phyloP scores from a whole-genome alignment of 2,113 vertebrate genomes.

The Potamarius usumacintae region DNA sequence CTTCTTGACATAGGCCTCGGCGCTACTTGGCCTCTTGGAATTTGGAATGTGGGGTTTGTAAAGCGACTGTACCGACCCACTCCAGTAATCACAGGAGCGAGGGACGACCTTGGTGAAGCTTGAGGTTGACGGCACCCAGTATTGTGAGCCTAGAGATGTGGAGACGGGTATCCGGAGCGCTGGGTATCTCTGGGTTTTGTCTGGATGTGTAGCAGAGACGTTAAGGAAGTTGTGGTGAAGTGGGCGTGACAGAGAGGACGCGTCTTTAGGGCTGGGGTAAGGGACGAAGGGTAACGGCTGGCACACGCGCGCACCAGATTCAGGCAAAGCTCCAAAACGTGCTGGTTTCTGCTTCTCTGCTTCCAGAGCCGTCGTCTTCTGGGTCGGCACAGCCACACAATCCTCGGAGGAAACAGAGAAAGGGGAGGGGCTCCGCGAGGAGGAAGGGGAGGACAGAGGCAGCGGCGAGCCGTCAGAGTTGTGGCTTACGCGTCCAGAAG shows the following conservation, averaged over 20 bases:
- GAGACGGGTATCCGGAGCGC: conserved; percentile 31
- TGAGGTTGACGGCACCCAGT: conserved; percentile 62
- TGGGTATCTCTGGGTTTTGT: conserved; percentile 55
- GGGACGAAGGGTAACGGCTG: conserved; percentile 52
- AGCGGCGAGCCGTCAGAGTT: conserved; percentile 72
- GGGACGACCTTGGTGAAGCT: conserved; percentile 73
- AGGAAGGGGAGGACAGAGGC: conserved; percentile 68
- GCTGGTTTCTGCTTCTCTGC: conserved; percentile 35
- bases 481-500: conserved; percentile 56
- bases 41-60: conserved; percentile 52
- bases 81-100: conserved; percentile 60
- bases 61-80: conserved; percentile 59
- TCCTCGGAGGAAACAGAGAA: conserved; percentile 76
- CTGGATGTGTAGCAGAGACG: conserved; percentile 17
- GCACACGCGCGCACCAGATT: conserved; percentile 40
- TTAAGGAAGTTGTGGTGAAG: conserved; percentile 51
- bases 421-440: conserved; percentile 71
- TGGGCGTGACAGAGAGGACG: conserved; percentile 29
- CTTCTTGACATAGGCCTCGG: conserved; percentile 59
- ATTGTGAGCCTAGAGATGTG: conserved; percentile 37
- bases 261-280: conserved; percentile 52
- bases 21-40: conserved; percentile 50
- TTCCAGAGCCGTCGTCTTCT: conserved; percentile 47
- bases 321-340: conserved; percentile 27
- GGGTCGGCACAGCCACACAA: conserved; percentile 33